These are phyloP conservation scores for Phyllostomus discolor DNA, from an alignment of 2,113 vertebrate genomes.

Conservation along the genomic window DNA sequence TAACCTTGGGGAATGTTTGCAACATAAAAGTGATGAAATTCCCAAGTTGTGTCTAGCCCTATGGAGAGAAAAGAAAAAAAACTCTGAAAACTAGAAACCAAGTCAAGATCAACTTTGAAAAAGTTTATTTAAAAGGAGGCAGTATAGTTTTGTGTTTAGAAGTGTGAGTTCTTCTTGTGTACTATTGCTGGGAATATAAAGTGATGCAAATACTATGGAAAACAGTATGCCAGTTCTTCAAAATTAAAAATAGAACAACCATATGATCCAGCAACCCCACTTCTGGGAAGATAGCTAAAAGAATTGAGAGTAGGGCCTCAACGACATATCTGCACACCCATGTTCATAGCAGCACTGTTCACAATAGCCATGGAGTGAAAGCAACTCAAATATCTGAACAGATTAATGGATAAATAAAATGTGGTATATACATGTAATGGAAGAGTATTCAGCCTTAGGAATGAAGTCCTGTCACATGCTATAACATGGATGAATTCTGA, in stretches of 20 bases:
- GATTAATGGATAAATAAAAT: not conserved
- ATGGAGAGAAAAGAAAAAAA: not conserved
- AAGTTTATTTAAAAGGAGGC: not conserved
- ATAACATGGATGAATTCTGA: not conserved
- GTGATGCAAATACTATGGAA: not conserved
- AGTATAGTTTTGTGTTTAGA: not conserved
- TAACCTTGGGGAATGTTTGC: not conserved
- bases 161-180: not conserved
- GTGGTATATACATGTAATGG: not conserved
- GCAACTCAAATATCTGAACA: not conserved
- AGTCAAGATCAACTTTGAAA: not conserved
- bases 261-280: not conserved
- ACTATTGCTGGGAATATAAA: not conserved
- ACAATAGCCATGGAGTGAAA: not conserved
- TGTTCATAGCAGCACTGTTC: not conserved
- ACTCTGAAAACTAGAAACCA: not conserved
- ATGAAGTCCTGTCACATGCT: not conserved
- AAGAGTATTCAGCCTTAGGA: not conserved
- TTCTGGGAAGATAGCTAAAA: not conserved
- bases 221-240: not conserved
- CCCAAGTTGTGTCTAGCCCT: not conserved
- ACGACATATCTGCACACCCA: not conserved
- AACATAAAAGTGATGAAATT: not conserved
- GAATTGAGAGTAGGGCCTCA: not conserved
- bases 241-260: not conserved